Conservation (phyloP, 2,888 invertebrate genomes). For the Drosophila pullipes region DNA sequence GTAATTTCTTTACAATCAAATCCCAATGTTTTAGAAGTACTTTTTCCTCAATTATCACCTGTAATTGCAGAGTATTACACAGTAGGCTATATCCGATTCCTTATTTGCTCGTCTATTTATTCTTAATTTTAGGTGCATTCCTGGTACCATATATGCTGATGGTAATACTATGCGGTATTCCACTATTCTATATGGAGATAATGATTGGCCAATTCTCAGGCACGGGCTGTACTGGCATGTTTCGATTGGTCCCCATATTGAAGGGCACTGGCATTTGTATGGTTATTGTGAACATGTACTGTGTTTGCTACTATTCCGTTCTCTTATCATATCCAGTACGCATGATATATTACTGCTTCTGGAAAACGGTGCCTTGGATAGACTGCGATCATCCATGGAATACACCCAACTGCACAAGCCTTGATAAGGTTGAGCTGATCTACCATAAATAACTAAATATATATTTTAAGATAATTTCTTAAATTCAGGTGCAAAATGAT, state of each 20-base stretch:
- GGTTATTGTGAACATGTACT: constrained; percentile 92
- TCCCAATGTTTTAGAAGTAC: neutral
- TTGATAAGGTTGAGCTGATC: constrained; percentile 60
- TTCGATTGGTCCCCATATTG: constrained; percentile 92
- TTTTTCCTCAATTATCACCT: neutral
- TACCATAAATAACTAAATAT: neutral
- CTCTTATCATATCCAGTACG: constrained; percentile 94
- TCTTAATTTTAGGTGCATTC: constrained; percentile 88
- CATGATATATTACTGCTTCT: constrained; percentile 90
- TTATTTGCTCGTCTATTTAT: neutral
- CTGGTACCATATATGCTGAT: constrained; percentile 94
- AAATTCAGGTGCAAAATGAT: constrained; percentile 3
- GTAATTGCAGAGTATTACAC: neutral
- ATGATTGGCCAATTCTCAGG: constrained; percentile 94
- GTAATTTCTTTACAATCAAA: neutral
- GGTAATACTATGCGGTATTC: constrained; percentile 92
- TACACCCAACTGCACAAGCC: constrained; percentile 89
- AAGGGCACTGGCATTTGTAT: constrained; percentile 96
- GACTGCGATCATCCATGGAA: constrained; percentile 94
- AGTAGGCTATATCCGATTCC: neutral
- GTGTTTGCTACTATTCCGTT: constrained; percentile 93
- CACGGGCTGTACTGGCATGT: constrained; percentile 92
- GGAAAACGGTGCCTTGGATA: constrained; percentile 90
- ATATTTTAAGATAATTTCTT: neutral
- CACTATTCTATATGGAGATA: constrained; percentile 95